phyloP scores from a whole-genome alignment of 2,888 invertebrate species.

The Clistopyga incitator region DNA sequence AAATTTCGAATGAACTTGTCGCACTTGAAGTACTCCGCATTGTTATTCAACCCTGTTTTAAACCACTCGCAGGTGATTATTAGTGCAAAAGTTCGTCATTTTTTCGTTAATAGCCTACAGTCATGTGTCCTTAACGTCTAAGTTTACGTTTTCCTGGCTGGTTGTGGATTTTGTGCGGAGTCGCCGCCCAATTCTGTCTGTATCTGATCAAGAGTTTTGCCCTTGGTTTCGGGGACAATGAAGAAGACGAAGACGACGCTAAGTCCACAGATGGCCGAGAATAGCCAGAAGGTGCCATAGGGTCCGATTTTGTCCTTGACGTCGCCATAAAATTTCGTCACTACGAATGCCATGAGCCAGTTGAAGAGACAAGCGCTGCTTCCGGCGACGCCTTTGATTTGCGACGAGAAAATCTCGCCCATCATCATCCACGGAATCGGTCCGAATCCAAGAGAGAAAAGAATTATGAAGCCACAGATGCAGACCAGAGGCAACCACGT shows the following conservation, averaged over 20 bases:
- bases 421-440: slow-evolving; percentile 95
- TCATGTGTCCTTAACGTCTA: background rate
- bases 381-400: slow-evolving; percentile 91
- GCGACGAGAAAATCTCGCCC: slow-evolving; percentile 92
- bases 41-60: too few species aligned
- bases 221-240: slow-evolving; percentile 86
- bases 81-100: background rate
- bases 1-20: too few species aligned
- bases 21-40: too few species aligned
- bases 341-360: slow-evolving; percentile 92
- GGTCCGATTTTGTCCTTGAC: slow-evolving; percentile 86
- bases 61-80: background rate
- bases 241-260: slow-evolving; percentile 89
- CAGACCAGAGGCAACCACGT: slow-evolving; percentile 91
- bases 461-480: slow-evolving; percentile 91
- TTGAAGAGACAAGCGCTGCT: slow-evolving; percentile 93
- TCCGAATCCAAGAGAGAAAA: slow-evolving; percentile 94
- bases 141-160: background rate
- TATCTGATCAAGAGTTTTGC: slow-evolving; percentile 84
- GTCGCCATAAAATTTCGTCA: slow-evolving; percentile 90
- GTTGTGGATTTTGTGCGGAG: background rate
- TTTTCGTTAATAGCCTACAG: background rate
- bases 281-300: slow-evolving; percentile 91
- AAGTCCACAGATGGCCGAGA: slow-evolving; percentile 88
- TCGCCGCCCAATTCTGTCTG: slow-evolving; percentile 81